A percentile compares a stretch with the other conserved stretches of the same genome.
These are phyloP conservation scores for Megamerina dolium DNA, from an alignment of 2,888 invertebrate genomes.

Conservation along the genomic window DNA sequence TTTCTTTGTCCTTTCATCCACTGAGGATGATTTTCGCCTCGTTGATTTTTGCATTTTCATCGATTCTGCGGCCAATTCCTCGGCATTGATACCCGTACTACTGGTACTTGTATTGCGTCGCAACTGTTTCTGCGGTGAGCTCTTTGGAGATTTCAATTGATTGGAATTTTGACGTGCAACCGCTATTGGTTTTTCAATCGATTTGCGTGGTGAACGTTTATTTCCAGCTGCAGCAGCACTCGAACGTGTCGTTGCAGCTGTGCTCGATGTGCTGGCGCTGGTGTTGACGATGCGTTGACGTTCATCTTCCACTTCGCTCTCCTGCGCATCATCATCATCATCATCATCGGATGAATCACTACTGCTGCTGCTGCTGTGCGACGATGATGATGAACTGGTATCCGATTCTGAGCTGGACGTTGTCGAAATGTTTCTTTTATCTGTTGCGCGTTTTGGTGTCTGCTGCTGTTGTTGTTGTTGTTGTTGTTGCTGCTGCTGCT, in stretches of 20 bases:
- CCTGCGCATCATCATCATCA: no score
- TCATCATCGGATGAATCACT: constrained; percentile 26
- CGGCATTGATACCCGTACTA: constrained; percentile 10
- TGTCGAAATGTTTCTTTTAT: constrained; percentile 29
- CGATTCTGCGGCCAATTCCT: constrained; percentile 8
- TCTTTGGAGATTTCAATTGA: constrained; percentile 17
- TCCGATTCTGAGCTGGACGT: constrained; percentile 41
- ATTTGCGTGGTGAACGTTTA: constrained; percentile 36
- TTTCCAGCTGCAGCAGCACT: constrained; percentile 13
- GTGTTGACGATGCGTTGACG: constrained; percentile 18
- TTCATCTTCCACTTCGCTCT: constrained; percentile 23
- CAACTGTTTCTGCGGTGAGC: constrained; percentile 28
- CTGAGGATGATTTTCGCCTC: constrained; percentile 28
- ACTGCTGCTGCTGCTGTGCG: constrained; percentile 34
- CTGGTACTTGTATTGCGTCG: constrained; percentile 23
- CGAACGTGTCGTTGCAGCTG: constrained; percentile 9
- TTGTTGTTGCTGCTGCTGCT: constrained; percentile 3
- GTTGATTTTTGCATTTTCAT: constrained; percentile 14
- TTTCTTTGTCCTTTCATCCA: constrained; percentile 39
- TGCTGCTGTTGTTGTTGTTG: constrained; percentile 12
- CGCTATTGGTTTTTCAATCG: constrained; percentile 23
- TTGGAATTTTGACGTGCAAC: constrained; percentile 28
- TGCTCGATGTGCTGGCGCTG: constrained; percentile 6
- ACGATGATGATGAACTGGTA: constrained; percentile 32
- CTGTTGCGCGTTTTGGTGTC: constrained; percentile 22